These are phyloP conservation scores for Machimus rusticus DNA, from an alignment of 2,888 invertebrate species.

Conservation along the genomic window DNA sequence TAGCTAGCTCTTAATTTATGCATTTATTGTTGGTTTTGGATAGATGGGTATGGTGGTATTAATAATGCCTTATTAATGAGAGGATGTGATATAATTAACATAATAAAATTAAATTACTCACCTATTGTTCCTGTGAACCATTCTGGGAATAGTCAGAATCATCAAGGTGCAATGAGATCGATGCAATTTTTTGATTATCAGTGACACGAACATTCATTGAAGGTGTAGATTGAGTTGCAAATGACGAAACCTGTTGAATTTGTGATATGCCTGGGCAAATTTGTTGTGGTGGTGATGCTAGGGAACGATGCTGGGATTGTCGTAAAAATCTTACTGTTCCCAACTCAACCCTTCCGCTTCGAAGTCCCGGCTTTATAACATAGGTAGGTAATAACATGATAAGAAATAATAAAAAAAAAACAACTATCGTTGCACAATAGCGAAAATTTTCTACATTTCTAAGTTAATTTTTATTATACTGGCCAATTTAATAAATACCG, in stretches of 20 bases:
- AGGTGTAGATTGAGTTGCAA: background rate
- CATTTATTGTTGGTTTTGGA: too few relatives aligned
- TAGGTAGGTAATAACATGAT: background rate
- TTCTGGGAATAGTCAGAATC: background rate
- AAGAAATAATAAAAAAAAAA: background rate
- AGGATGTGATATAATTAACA: too few relatives aligned
- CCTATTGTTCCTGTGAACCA: background rate
- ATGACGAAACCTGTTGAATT: background rate
- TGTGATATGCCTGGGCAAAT: background rate
- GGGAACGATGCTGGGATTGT: slow-evolving; percentile 10
- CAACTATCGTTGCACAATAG: background rate
- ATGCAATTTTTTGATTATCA: background rate
- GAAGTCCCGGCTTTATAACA: background rate
- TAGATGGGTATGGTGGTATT: too few relatives aligned
- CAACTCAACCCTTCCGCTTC: background rate
- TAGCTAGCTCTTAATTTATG: too few relatives aligned
- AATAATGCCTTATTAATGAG: too few relatives aligned
- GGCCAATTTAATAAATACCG: too few relatives aligned
- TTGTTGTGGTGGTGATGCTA: background rate
- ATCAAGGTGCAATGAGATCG: slow-evolving; percentile 6
- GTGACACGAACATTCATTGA: background rate
- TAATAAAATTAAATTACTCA: background rate
- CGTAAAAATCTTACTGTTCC: background rate
- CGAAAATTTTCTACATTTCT: background rate
- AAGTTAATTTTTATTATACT: background rate